Base-by-base conservation (phyloP, 2,888 invertebrate genomes). In the Chrysotoxum bicinctum region DNA sequence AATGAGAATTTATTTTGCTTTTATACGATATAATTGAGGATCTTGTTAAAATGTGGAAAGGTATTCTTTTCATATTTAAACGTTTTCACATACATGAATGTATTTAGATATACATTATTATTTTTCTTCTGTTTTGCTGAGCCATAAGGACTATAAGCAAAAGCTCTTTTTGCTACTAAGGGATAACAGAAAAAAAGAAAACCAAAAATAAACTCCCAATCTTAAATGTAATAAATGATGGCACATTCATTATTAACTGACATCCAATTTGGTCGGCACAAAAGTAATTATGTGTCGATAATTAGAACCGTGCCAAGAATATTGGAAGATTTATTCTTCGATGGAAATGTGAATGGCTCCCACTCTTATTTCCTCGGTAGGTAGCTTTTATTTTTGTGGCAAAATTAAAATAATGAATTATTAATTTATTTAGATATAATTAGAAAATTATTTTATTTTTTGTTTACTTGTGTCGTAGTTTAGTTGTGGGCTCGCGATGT, bases 211-310 rank as follows among this genome's bases (percentile, higher is more conserved):
- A 30, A 32, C 30, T 45, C 30, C 9, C 26, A 45, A 64, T 64
- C 45, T 45, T 32, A 12, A 45, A 64, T 64, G 16, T 64, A 30
- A 64, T 64, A 64, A 64, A 45, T 64, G 64, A 64, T 64, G 64
- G 43, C 43, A 64, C 64, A 64, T 64, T 64, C 64, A 64, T 43
- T 64, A 64, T 45, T 64, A 14, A 45, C 16, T 14, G 64, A 64
- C 64, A 64, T 64, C 64, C 45, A 64, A 64, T 64, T 64, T 64
- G 7, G 64, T 32, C 32, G 45, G 64, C 64, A 64, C 64, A 45
- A 45, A 64, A 56, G 64, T 64, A 64, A 64, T 64, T 64, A 64
- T 64, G 45, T 64, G 64, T 64, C 30, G 64, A 64, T 64, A 64
- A 64, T 64, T 64, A 64, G 64, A 64, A 64, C 64, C 64, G 64